phyloP scores from a whole-genome alignment of 53 echinoderm and acorn worm species.

The Hippasteria phrygiana region DNA sequence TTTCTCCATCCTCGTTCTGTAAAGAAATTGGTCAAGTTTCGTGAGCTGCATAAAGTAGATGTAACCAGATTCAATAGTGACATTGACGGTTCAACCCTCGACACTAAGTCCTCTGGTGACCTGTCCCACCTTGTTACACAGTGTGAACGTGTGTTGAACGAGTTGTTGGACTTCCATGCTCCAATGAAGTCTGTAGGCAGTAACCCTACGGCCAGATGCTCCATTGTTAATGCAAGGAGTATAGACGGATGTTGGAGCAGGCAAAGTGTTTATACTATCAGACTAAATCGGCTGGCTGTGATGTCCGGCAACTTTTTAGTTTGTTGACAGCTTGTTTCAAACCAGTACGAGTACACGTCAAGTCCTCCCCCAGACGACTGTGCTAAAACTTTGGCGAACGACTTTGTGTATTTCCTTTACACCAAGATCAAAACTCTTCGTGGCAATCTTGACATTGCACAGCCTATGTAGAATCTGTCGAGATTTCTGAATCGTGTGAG shows the following conservation, averaged over 20 bases:
- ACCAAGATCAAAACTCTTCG: not conserved
- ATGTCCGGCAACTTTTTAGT: no score
- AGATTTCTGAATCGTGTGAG: not conserved
- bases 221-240: slow-evolving; percentile 1
- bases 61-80: not conserved
- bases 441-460: slow-evolving; percentile 26
- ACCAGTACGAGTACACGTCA: not conserved
- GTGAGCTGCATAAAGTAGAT: slow-evolving; percentile 3
- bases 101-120: not conserved
- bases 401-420: not conserved
- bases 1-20: not conserved
- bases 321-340: no score
- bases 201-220: slow-evolving; percentile 18
- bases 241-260: slow-evolving; percentile 27
- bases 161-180: slow-evolving; percentile 13
- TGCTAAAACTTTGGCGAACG: not conserved
- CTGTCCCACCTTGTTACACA: not conserved
- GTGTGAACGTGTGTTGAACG: slow-evolving; percentile 6
- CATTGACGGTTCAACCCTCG: not conserved
- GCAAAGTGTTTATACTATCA: slow-evolving; percentile 14
- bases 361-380: not conserved
- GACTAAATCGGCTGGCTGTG: slow-evolving; percentile 22
- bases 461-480: not conserved
- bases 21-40: slow-evolving; percentile 17
- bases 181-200: not conserved